Evolutionary conservation across 2,888 invertebrate species (phyloP).

Genomic region (Caenorhabditis plicata): DNA sequence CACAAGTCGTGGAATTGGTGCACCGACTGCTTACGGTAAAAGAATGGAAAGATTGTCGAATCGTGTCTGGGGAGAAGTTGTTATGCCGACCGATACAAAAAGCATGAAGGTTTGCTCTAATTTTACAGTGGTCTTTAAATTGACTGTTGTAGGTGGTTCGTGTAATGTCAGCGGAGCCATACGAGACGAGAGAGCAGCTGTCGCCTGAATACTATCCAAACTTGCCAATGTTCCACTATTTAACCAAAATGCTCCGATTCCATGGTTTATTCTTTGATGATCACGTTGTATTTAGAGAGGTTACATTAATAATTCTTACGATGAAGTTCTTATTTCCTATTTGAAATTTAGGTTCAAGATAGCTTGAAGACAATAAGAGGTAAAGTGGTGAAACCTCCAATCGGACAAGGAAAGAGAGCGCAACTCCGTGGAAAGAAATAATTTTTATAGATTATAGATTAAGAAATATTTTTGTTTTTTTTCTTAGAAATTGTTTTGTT

Average conservation of each 20-base stretch:
- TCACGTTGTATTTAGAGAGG: conserved; percentile 61
- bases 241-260: conserved; percentile 62
- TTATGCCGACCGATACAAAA: conserved; percentile 50
- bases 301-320: conserved; percentile 6
- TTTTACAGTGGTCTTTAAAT: not conserved
- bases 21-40: conserved; percentile 58
- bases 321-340: not conserved
- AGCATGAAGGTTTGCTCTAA: conserved; percentile 38
- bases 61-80: conserved; percentile 48
- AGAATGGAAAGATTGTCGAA: conserved; percentile 53
- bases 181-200: conserved; percentile 53
- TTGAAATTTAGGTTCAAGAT: conserved; percentile 42
- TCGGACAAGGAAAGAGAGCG: conserved; percentile 61
- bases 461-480: conserved; percentile 11
- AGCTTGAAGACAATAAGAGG: conserved; percentile 59
- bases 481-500: conserved; percentile 3
- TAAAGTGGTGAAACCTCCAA: conserved; percentile 58
- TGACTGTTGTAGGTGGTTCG: conserved; percentile 48
- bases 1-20: conserved; percentile 47
- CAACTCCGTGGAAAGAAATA: conserved; percentile 52
- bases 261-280: conserved; percentile 64
- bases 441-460: too few relatives aligned
- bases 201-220: conserved; percentile 61
- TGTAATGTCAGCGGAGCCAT: conserved; percentile 62
- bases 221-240: conserved; percentile 64